A percentile compares a stretch with the other conserved stretches of the same genome.
These are phyloP conservation scores for Tadarida brasiliensis DNA, from an alignment of 2,797 vertebrate species.

Conservation along the genomic window DNA sequence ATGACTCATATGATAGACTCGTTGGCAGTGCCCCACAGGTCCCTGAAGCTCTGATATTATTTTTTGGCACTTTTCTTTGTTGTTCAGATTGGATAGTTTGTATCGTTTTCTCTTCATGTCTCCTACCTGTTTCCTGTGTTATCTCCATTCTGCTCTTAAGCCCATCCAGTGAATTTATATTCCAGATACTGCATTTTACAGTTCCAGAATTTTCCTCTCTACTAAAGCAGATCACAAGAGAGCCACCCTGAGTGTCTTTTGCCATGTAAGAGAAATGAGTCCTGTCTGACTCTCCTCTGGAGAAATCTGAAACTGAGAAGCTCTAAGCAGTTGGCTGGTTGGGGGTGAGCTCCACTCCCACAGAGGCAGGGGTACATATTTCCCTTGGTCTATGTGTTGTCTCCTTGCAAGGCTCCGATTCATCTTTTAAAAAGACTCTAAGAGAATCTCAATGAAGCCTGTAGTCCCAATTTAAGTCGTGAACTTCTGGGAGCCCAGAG, in stretches of 20 bases:
- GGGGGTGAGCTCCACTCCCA: neutral
- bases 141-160: neutral
- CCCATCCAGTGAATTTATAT: neutral
- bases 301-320: neutral
- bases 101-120: neutral
- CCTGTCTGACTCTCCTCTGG: neutral
- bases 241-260: neutral
- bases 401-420: neutral
- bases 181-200: neutral
- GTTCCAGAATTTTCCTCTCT: conserved; percentile 25
- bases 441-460: neutral
- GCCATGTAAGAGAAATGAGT: neutral
- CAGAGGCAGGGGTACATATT: neutral
- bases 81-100: neutral
- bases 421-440: neutral
- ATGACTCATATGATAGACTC: neutral
- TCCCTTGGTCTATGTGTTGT: neutral
- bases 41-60: neutral
- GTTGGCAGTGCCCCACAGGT: neutral
- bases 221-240: neutral
- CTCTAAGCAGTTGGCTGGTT: neutral
- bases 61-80: too few relatives aligned
- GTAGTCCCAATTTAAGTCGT: neutral
- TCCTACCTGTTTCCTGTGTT: neutral
- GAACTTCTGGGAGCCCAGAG: neutral